Percentiles rank a stretch among this genome's conserved stretches.
Conservation (phyloP, 1,140 invertebrate species). For the Rhagoletis pomonella region DNA sequence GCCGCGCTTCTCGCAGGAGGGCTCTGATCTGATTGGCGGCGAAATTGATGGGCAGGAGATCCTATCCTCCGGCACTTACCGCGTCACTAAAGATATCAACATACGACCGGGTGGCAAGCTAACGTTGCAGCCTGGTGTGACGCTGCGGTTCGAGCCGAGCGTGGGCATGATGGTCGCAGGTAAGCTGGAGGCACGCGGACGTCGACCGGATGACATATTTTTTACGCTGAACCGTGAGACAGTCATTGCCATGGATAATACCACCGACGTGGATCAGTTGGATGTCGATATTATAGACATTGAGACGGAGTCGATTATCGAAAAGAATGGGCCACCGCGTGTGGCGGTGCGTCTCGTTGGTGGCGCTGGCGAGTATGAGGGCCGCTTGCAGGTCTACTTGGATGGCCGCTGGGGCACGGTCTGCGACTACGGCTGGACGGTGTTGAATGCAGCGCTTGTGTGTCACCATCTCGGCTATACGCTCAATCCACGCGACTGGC, state of each 20-base stretch:
- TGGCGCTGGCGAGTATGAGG: constrained; percentile 84
- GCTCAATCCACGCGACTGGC: constrained; percentile 94
- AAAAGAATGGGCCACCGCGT: constrained; percentile 76
- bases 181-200: constrained; percentile 87
- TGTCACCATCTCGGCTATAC: constrained; percentile 96
- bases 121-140: constrained; percentile 90
- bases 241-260: constrained; percentile 78
- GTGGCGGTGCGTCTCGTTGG: constrained; percentile 85
- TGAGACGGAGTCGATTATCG: constrained; percentile 76
- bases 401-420: constrained; percentile 96
- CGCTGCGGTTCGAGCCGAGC: constrained; percentile 89
- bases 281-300: constrained; percentile 75
- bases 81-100: constrained; percentile 92
- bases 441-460: constrained; percentile 92
- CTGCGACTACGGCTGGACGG: constrained; percentile 97
- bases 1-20: constrained; percentile 82
- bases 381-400: constrained; percentile 86
- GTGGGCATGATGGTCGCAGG: constrained; percentile 98
- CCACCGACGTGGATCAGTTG: constrained; percentile 76
- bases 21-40: constrained; percentile 85
- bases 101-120: constrained; percentile 91
- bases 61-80: constrained; percentile 86
- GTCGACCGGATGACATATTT: constrained; percentile 83
- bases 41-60: constrained; percentile 91
- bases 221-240: constrained; percentile 86